Evolutionary conservation across 1,140 invertebrate genomes (phyloP), one percentile per base, ranked within the genome.

Genomic region (Drosophila nannoptera): DNA sequence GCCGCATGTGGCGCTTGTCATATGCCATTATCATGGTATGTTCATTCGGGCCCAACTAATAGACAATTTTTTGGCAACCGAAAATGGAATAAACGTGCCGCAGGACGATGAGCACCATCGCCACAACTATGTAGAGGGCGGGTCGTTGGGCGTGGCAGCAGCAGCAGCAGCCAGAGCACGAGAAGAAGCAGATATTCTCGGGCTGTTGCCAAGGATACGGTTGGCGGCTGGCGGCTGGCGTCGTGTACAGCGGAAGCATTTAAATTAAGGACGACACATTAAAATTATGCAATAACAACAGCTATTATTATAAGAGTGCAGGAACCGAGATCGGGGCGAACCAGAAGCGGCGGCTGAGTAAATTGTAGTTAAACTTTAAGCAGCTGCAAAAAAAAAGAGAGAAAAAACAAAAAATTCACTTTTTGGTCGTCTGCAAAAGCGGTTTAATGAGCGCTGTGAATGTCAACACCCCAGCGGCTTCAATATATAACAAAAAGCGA

Each of bases 241-340:
- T 66, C 69, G 78, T 78, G 74, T 86, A 81, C 81, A 86, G 73
- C 82, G 81, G 81, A 84, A 84, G 81, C 81, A 84, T 84, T 84
- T 84, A 84, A 84, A 84, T 84, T 84, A 84, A 84, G 81, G 81
- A 84, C 77, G 81, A 84, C 81, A 84, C 81, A 84, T 84, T 86
- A 84, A 84, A 84, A 84, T 84, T 84, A 84, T 84, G 81, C 81
- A 84, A 84, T 86, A 84, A 86, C 73, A 83, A 78, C 78, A 76
- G 64, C 73, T 73, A 78, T 83, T 84, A 83, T 84, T 76, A 83
- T 78, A 40, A 66, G 68, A 61, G 48, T 22, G 49, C 14, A 8
- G 32, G 6, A 14, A 33, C 5, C 9, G 32, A 42, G 35, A 32
- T 33, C 2, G 40, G 38, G 12, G 5, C 48, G 9, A 9, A 4